These are phyloP conservation scores for Pelecanoides urinatrix DNA, from an alignment of 2,113 vertebrate genomes.

Conservation along the genomic window DNA sequence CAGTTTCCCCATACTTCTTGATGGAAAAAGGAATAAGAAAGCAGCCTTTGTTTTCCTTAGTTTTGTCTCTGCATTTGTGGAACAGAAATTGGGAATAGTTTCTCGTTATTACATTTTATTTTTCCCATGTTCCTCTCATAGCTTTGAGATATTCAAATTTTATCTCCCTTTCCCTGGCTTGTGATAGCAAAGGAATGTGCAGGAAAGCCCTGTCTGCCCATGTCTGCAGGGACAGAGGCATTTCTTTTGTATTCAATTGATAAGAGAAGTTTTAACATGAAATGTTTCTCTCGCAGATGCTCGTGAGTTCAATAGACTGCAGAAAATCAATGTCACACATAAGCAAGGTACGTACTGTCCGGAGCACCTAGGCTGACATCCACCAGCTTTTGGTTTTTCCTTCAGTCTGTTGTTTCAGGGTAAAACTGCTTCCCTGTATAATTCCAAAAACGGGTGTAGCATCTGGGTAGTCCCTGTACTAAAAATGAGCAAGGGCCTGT, in stretches of 20 bases:
- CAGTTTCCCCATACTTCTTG: background rate
- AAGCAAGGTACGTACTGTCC: constrained; percentile 55
- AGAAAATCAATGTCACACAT: constrained; percentile 59
- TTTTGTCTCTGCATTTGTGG: background rate
- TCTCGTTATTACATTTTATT: background rate
- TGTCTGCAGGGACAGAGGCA: background rate
- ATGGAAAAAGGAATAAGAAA: background rate
- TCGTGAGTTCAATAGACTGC: constrained; percentile 71
- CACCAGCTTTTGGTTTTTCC: background rate
- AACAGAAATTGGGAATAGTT: background rate
- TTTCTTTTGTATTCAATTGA: background rate
- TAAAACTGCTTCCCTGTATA: background rate
- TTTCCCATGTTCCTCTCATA: background rate
- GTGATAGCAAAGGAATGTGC: background rate
- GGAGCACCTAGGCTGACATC: background rate
- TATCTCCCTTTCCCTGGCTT: background rate
- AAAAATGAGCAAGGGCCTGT: background rate
- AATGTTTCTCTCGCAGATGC: constrained; percentile 57
- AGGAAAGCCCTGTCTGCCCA: background rate
- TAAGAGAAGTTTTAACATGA: background rate
- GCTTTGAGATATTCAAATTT: background rate
- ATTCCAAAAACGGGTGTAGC: background rate
- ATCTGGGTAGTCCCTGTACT: background rate
- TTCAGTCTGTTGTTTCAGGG: background rate
- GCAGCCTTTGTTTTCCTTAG: background rate